Base-by-base conservation (phyloP, 92 coral and sea anemone species). In the Desmophyllum pertusum region DNA sequence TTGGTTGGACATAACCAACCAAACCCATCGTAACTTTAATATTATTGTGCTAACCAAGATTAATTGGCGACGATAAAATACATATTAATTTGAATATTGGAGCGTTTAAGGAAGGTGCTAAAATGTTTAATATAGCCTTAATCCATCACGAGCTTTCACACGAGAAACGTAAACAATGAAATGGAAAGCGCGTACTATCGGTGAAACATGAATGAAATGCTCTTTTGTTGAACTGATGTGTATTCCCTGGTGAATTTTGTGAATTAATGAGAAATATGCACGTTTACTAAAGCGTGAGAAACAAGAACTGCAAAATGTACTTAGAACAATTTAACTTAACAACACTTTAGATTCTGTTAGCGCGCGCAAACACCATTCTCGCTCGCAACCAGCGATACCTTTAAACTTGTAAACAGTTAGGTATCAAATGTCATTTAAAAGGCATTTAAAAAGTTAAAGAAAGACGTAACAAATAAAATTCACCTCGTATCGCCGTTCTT, bases 401-500 rank as follows among this genome's bases (percentile, higher is more conserved):
- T 62, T 27, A 23, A 17, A n/a, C 51, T 71, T 73, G 57, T 42
- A 46, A 73, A 73, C 39, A 43, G 39, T 17, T 19, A 14, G 51
- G 52, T 40, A 15, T 70, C 73, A 35, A 6, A 7, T 53, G 42
- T n/a, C n/a, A n/a, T n/a, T n/a, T n/a, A n/a, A n/a, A n/a, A 35
- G n/a, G 8, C 10, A 31, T 36, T 35, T 36, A 19, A 18, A 67
- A 67, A 38, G 73, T 67, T 37, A 29, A 36, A 42, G 42, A 67
- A 37, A 67, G 42, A 23, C 35, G 65, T n/a, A 37, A 36, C 13
- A 53, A 39, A 17, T 13, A 55, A 43, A 46, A 72, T 74, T 81
- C 84, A 97, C 99, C 93, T 97, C 97, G 10, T 76, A 84, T 80
- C 84, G 83, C 70, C 92, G 99, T 39, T 90, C 93, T 61, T 94